phyloP scores from a whole-genome alignment of 1,140 invertebrate genomes.

The Drosophila orena region DNA sequence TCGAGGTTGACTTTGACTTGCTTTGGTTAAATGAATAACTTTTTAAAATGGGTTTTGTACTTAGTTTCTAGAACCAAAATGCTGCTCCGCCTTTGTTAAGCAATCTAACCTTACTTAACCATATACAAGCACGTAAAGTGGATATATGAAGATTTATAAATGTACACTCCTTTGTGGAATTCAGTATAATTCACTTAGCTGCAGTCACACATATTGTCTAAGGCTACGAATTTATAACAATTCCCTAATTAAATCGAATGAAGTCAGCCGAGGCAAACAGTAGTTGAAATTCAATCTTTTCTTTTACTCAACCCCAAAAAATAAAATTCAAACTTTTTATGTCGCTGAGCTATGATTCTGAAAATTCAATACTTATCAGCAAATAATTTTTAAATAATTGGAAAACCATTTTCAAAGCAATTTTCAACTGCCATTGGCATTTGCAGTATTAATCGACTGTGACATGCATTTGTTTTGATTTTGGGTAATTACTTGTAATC shows the following conservation, averaged over 20 bases:
- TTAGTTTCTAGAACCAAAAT: slow-evolving; percentile 36
- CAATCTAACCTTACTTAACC: slow-evolving; percentile 38
- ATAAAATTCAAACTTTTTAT: not conserved
- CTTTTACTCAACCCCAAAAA: not conserved
- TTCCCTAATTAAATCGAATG: too few relatives aligned
- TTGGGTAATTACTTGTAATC: too few relatives aligned
- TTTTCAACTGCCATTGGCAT: too few relatives aligned
- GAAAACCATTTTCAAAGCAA: too few relatives aligned
- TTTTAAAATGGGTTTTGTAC: slow-evolving; percentile 33
- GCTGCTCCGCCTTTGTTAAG: slow-evolving; percentile 5
- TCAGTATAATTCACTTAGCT: slow-evolving; percentile 18
- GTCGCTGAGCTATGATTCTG: too few relatives aligned
- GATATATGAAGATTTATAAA: slow-evolving; percentile 27
- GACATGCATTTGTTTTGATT: too few relatives aligned
- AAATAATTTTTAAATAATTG: too few relatives aligned
- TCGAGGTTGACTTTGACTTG: slow-evolving; percentile 1
- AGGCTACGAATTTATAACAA: too few relatives aligned
- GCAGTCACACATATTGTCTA: too few relatives aligned
- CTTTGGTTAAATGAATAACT: slow-evolving; percentile 19
- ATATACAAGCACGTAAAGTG: slow-evolving; percentile 27
- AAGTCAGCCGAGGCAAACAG: too few relatives aligned
- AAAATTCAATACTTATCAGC: too few relatives aligned
- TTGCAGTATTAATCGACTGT: too few relatives aligned
- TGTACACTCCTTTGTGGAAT: slow-evolving; percentile 28
- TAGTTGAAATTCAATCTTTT: not conserved